phyloP scores from a whole-genome alignment of 2,797 vertebrate species.

The Clarias fuscus region DNA sequence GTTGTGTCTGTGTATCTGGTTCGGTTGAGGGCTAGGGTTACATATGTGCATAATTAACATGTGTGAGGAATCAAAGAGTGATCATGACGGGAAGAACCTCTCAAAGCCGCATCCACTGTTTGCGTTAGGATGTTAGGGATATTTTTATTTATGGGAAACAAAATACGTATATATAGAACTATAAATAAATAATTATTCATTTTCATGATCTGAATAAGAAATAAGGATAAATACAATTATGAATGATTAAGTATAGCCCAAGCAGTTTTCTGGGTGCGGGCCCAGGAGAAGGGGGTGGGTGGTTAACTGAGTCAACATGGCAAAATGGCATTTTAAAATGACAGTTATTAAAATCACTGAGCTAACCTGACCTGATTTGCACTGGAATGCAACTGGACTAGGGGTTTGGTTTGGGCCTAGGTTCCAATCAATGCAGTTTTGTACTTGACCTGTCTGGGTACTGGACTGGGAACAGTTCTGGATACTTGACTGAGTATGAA shows the following conservation, averaged over 20 bases:
- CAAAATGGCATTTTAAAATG: not conserved
- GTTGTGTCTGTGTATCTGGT: slow-evolving; percentile 41
- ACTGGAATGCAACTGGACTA: not conserved
- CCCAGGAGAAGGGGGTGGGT: not conserved
- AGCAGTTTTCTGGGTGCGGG: not conserved
- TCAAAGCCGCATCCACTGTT: not conserved
- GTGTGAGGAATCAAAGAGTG: not conserved
- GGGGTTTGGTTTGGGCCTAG: no score
- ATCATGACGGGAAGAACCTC: not conserved
- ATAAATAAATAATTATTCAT: not conserved
- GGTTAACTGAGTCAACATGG: not conserved
- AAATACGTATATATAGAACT: not conserved
- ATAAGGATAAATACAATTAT: not conserved
- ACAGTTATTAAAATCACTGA: not conserved
- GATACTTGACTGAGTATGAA: not conserved
- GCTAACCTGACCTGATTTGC: not conserved
- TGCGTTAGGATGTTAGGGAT: not conserved
- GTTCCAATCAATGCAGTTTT: not conserved
- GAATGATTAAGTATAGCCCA: not conserved
- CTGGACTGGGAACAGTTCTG: not conserved
- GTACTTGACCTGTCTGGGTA: not conserved
- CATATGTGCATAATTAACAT: slow-evolving; percentile 2
- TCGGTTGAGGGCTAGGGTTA: slow-evolving; percentile 9
- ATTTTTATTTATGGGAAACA: not conserved
- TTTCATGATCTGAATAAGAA: not conserved